Conservation (phyloP, 2,113 vertebrate species). For the Microtus pennsylvanicus region DNA sequence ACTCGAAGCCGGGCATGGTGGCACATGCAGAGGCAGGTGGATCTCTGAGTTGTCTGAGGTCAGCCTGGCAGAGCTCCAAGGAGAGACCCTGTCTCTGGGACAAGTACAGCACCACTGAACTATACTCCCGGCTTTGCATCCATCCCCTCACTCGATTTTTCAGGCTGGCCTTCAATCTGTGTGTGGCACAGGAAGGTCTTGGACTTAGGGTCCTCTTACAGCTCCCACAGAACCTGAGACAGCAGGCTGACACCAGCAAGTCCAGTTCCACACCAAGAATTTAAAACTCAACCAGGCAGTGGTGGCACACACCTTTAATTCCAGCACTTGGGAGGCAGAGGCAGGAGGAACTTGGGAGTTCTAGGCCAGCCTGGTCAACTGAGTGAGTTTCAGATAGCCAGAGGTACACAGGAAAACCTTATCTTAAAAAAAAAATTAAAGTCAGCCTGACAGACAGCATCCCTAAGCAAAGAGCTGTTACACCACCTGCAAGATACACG, state of each 20-base stretch:
- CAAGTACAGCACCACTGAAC: no score
- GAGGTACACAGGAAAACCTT: neutral
- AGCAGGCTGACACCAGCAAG: neutral
- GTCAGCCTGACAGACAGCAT: neutral
- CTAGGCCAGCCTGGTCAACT: neutral
- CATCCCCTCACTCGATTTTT: neutral
- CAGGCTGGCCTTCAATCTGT: neutral
- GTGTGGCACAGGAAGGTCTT: neutral
- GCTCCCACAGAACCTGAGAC: no score
- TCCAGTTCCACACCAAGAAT: neutral
- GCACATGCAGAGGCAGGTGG: neutral
- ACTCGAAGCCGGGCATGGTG: neutral
- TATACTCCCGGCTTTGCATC: neutral
- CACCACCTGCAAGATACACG: accelerated
- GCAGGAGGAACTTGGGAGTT: neutral
- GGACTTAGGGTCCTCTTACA: neutral
- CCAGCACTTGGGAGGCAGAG: neutral
- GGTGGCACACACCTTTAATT: neutral
- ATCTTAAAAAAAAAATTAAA: neutral
- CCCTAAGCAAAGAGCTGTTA: accelerated
- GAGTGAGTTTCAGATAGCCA: neutral
- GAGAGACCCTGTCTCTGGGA: neutral
- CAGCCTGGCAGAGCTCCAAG: no score
- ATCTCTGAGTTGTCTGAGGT: neutral
- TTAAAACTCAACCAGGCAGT: neutral